Conservation (phyloP, 2,113 vertebrate species). For the Phasianus colchicus region DNA sequence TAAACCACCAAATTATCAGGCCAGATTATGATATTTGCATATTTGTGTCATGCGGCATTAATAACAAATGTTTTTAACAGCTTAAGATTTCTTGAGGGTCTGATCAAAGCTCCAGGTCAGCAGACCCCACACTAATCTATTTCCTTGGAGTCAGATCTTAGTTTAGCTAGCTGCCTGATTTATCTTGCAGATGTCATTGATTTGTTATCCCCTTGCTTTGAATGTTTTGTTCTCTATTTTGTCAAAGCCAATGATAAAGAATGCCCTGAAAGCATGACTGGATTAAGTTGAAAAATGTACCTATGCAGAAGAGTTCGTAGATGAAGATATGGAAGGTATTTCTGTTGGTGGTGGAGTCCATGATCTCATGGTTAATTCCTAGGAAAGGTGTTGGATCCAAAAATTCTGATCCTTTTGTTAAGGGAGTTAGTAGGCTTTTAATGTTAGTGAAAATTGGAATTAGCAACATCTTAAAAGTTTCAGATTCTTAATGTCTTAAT, state of each 20-base stretch:
- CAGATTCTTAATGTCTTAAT: neutral
- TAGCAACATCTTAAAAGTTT: neutral
- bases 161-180: neutral
- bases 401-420: neutral
- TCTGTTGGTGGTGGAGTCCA: neutral
- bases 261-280: neutral
- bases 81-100: constrained; percentile 6
- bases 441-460: neutral
- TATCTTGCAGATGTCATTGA: neutral
- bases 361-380: neutral
- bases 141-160: neutral
- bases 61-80: neutral
- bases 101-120: neutral
- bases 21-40: neutral
- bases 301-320: neutral
- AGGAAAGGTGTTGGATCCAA: neutral
- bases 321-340: neutral
- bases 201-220: neutral
- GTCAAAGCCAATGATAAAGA: constrained; percentile 48
- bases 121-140: neutral
- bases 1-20: neutral
- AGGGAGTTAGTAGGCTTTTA: neutral
- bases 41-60: neutral
- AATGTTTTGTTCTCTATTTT: constrained; percentile 29
- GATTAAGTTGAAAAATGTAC: neutral